phyloP scores from a whole-genome alignment of 2,888 invertebrate species.

The Drosophila fulvimacula region DNA sequence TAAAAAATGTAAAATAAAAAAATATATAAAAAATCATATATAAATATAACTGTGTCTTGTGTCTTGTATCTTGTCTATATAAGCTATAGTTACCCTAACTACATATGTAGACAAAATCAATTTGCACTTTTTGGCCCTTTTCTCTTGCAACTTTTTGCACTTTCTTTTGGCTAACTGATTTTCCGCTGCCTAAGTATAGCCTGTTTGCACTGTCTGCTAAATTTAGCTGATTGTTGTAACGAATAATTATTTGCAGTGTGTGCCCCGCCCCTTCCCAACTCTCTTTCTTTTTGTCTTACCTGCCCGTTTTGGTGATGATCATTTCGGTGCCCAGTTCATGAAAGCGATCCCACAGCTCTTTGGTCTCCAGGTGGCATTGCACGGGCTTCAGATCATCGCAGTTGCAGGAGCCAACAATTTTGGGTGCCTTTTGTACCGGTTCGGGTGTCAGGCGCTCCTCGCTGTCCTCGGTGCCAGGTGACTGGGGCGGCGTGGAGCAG shows the following conservation, averaged over 20 bases:
- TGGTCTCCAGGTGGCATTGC: slow-evolving; percentile 96
- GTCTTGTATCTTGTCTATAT: no score
- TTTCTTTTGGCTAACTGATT: slow-evolving; percentile 2
- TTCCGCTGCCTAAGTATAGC: slow-evolving; percentile 1
- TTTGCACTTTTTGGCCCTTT: neutral
- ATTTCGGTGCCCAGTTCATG: slow-evolving; percentile 97
- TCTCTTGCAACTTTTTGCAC: neutral
- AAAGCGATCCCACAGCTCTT: slow-evolving; percentile 98
- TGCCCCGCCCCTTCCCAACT: neutral
- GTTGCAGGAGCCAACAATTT: slow-evolving; percentile 89
- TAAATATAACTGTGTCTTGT: no score
- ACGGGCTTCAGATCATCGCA: slow-evolving; percentile 93
- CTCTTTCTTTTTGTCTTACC: slow-evolving; percentile 86
- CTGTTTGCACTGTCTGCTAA: slow-evolving; percentile 8
- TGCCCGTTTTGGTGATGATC: slow-evolving; percentile 99
- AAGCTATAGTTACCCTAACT: no score
- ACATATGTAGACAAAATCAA: neutral
- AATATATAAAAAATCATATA: no score
- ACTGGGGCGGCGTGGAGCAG: slow-evolving; percentile 84
- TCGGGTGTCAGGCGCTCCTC: slow-evolving; percentile 84
- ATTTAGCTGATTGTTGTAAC: slow-evolving; percentile 9
- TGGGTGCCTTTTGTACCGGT: slow-evolving; percentile 85
- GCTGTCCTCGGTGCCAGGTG: slow-evolving; percentile 84
- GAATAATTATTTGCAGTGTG: slow-evolving; percentile 36
- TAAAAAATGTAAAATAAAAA: no score